Conservation (phyloP, 2,888 invertebrate species). For the Lasius fuliginosus region DNA sequence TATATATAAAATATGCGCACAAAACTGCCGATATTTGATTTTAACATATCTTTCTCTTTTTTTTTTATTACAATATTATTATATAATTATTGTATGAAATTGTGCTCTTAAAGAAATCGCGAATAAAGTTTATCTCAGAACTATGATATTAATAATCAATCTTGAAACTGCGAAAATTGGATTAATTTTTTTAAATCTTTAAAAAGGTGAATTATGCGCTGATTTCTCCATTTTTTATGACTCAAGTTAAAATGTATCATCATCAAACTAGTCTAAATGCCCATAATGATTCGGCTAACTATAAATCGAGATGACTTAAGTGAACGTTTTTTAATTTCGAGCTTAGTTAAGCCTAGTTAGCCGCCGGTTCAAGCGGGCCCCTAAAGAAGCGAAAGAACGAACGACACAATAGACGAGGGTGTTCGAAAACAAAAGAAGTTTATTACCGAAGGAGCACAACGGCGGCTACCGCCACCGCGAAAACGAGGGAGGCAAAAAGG, state of each 20-base stretch:
- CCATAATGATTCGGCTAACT: not conserved
- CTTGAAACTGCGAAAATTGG: not conserved
- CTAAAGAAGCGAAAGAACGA: conserved; percentile 51
- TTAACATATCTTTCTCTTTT: not conserved
- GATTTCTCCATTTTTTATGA: not conserved
- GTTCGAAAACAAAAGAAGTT: conserved; percentile 81
- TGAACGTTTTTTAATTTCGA: conserved; percentile 18
- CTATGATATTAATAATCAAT: not conserved
- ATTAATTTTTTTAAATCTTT: not conserved
- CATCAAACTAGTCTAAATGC: not conserved
- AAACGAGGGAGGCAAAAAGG: conserved; percentile 56
- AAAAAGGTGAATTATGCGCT: not conserved
- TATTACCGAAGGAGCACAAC: conserved; percentile 74
- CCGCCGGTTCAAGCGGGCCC: not conserved
- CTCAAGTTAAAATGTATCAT: not conserved
- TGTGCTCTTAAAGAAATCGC: not conserved
- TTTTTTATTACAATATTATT: not conserved
- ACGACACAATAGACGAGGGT: conserved; percentile 64
- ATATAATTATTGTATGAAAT: not conserved
- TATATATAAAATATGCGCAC: not conserved
- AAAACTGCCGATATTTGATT: not conserved
- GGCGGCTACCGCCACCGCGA: conserved; percentile 23
- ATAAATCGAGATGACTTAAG: not conserved
- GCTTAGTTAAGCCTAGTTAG: not conserved
- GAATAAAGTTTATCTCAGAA: not conserved